Evolutionary conservation across 2,888 invertebrate genomes (phyloP), one percentile per base, ranked within the genome.

Genomic region (Trissonchulus sp.): DNA sequence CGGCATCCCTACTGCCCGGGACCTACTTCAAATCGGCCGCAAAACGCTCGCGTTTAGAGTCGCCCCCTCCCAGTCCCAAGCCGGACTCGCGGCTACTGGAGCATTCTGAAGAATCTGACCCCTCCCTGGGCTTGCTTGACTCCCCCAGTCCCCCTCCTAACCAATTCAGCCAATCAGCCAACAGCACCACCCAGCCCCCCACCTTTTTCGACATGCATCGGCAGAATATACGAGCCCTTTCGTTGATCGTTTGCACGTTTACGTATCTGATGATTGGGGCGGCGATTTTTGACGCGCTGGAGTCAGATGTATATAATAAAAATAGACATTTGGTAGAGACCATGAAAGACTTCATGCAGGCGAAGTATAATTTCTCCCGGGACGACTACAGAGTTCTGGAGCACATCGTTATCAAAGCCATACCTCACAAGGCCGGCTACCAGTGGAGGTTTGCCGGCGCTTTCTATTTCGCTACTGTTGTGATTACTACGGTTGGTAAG

Each of bases 361-460:
- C 92, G 86, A 94, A 93, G 86, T 98, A 98, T 87, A 97, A 97
- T 86, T 95, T 99, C 78, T 89, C 92, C 0, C 88, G 90, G 23
- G 92, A 93, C 83, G 98, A 98, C 86, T 96, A 94, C 85, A 90
- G 90, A 80, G 92, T 94, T 90, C 79, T 86, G 74, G 81, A 82
- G 73, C 92, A 94, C 80, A 93, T 97, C 28, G 93, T 97, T 77
- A 92, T 93, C 79, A 93, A 94, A 86, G 93, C 93, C 83, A 94
- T 96, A 82, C 97, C 98, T 0, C 96, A 97, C 86, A 93, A 93
- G 85, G 93, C 97, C 0, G 98, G 98, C 0, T 94, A 94, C 0
- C 99, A 99, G 86, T 99, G 98, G 98, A 96, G 97, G 87, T 98
- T 98, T 86, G 93, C 96, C 0, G 98, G 98, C 60, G 96, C 98